Conservation (phyloP, 2,797 vertebrate species). For the Delichon dasypus region DNA sequence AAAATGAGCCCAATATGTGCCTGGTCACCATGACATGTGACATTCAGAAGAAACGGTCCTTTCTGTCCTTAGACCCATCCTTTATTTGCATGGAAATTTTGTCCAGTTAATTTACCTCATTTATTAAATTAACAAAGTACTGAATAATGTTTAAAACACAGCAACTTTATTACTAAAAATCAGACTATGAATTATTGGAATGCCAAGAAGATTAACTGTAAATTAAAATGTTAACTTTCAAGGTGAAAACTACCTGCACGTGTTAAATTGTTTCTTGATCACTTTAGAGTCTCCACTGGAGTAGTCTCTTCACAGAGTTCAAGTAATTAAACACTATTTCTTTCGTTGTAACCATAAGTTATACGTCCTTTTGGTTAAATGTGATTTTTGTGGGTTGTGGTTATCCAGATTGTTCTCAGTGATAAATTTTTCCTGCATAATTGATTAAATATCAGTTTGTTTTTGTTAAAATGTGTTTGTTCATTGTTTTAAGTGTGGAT, state of each 20-base stretch:
- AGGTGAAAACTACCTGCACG: neutral
- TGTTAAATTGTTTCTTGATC: conserved; percentile 22
- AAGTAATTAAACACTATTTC: conserved; percentile 27
- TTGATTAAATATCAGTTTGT: conserved; percentile 54
- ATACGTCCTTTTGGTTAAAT: neutral
- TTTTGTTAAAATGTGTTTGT: conserved; percentile 14
- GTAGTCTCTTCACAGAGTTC: neutral
- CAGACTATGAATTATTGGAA: neutral
- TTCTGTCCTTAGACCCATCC: neutral
- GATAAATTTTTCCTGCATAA: conserved; percentile 43
- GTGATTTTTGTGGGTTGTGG: conserved; percentile 7
- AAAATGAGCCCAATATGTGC: neutral
- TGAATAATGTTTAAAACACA: neutral
- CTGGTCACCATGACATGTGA: rapidly evolving
- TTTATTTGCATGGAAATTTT: neutral
- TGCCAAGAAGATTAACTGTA: neutral
- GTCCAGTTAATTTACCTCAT: neutral
- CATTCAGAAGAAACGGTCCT: neutral
- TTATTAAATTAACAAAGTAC: neutral
- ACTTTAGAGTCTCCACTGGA: neutral
- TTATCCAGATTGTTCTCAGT: conserved; percentile 4
- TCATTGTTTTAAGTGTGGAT: neutral
- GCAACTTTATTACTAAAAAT: neutral
- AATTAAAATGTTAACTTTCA: neutral
- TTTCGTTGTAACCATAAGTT: neutral